Conservation (phyloP, 2,888 invertebrate genomes). For the Xylota segnis region DNA sequence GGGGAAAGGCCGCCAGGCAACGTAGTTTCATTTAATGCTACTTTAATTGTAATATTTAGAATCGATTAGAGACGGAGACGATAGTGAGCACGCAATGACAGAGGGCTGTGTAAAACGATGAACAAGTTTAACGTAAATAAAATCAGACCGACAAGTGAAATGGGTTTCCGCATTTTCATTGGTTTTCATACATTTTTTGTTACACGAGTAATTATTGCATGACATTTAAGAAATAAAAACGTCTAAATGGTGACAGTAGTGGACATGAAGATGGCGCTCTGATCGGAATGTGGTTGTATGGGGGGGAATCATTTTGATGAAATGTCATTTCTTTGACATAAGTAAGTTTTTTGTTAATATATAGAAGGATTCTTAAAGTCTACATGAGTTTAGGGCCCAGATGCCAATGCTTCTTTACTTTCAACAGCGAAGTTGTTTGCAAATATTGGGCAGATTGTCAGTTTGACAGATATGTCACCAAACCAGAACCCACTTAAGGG, state of each 20-base stretch:
- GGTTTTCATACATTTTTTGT: not conserved
- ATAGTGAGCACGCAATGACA: conserved; percentile 56
- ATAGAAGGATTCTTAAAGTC: too few species aligned
- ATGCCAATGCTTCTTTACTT: too few species aligned
- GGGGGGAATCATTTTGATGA: too few species aligned
- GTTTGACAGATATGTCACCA: too few species aligned
- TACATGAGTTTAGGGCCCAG: too few species aligned
- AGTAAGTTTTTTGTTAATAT: too few species aligned
- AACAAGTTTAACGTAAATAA: conserved; percentile 20
- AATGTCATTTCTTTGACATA: too few species aligned
- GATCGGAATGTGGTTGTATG: too few species aligned
- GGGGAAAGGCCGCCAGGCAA: conserved; percentile 20
- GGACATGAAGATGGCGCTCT: not conserved
- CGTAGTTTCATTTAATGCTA: conserved; percentile 49
- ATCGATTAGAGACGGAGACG: conserved; percentile 60
- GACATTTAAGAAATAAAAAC: not conserved
- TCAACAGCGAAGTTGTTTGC: too few species aligned
- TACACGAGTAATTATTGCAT: not conserved
- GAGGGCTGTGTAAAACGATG: not conserved
- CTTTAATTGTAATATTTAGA: conserved; percentile 69
- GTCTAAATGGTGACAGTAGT: not conserved
- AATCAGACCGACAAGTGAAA: conserved; percentile 48
- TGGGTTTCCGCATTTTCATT: conserved; percentile 28
- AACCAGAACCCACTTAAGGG: too few species aligned
- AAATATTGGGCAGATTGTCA: too few species aligned